Evolutionary conservation across 2,113 vertebrate species (phyloP).

Genomic region (Cottus gobio): DNA sequence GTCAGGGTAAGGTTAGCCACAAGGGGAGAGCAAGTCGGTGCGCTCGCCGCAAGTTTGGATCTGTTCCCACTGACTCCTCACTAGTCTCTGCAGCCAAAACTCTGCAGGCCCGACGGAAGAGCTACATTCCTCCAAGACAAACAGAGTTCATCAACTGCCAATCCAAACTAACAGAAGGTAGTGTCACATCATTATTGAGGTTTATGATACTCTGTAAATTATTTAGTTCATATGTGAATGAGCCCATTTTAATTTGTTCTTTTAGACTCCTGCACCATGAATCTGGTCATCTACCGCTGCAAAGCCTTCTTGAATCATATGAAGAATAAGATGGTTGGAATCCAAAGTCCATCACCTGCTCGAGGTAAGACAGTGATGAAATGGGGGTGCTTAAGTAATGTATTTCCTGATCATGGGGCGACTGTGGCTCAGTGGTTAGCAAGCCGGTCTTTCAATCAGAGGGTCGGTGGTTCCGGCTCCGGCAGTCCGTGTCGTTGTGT

Average conservation of each 20-base stretch:
- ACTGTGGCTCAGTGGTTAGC: no score
- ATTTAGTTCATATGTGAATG: background rate
- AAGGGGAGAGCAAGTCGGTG: background rate
- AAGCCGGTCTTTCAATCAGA: no score
- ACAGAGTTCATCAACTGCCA: slow-evolving; percentile 96
- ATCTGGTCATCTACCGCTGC: slow-evolving; percentile 80
- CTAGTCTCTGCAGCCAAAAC: slow-evolving; percentile 11
- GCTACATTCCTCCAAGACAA: slow-evolving; percentile 79
- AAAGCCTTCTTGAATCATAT: slow-evolving; percentile 78
- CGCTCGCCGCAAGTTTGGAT: background rate
- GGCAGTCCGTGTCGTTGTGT: no score
- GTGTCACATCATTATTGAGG: background rate
- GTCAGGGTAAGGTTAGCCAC: slow-evolving; percentile 5
- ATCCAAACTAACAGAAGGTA: slow-evolving; percentile 92
- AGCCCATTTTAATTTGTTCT: background rate
- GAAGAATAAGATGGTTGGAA: slow-evolving; percentile 66
- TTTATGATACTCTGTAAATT: background rate
- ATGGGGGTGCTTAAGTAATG: background rate
- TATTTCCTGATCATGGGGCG: background rate
- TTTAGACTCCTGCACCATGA: slow-evolving; percentile 73
- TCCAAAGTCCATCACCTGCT: slow-evolving; percentile 23
- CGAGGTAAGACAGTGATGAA: slow-evolving; percentile 53
- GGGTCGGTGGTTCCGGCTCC: no score
- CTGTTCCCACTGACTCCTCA: slow-evolving; percentile 2
- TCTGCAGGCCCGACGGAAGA: slow-evolving; percentile 54